Conservation (phyloP, 2,113 vertebrate genomes). For the Poicephalus gulielmi region DNA sequence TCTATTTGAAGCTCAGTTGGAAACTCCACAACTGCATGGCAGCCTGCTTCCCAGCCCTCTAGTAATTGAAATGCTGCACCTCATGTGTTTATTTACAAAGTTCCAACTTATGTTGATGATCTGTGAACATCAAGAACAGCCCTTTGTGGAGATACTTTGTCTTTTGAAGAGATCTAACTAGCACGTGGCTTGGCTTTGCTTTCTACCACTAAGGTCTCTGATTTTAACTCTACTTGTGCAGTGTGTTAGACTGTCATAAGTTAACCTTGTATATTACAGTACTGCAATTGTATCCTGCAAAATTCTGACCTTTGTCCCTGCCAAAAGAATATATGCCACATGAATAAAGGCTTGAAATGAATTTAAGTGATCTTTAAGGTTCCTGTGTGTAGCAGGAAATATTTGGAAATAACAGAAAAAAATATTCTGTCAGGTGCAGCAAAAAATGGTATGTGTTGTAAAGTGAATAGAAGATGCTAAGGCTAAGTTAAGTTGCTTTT, state of each 20-base stretch:
- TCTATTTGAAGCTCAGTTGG: not conserved
- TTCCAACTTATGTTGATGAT: not conserved
- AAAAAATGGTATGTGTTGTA: not conserved
- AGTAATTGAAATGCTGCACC: not conserved
- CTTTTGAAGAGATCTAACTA: not conserved
- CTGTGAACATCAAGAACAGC: not conserved
- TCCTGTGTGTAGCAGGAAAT: not conserved
- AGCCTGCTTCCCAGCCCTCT: not conserved
- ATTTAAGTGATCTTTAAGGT: not conserved
- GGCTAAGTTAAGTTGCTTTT: not conserved
- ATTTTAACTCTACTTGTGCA: not conserved
- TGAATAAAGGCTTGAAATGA: not conserved
- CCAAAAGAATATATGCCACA: not conserved
- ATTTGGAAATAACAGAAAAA: not conserved
- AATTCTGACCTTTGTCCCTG: not conserved
- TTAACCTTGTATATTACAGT: not conserved
- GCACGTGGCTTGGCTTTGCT: not conserved
- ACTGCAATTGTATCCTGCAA: not conserved
- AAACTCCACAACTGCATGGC: not conserved
- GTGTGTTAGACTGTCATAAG: rapidly evolving
- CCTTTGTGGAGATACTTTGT: not conserved
- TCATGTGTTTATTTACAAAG: not conserved
- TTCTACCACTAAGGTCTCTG: not conserved
- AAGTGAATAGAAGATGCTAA: not conserved
- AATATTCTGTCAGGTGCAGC: not conserved